Conservation (phyloP, 2,888 invertebrate species). For the Epistrophe eligans region DNA sequence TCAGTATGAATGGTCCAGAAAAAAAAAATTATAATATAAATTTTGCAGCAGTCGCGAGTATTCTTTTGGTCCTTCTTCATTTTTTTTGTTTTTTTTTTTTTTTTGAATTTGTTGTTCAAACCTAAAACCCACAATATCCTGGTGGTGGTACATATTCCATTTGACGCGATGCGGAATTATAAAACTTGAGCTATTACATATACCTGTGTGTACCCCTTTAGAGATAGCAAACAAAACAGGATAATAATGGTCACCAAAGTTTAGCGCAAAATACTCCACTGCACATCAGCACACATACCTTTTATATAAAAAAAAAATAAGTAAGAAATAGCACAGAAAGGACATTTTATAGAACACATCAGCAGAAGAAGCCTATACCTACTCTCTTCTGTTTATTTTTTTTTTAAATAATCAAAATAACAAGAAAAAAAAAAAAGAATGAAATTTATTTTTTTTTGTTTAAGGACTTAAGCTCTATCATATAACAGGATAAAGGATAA, state of each 20-base stretch:
- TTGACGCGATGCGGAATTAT: slow-evolving; percentile 69
- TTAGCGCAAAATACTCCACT: slow-evolving; percentile 61
- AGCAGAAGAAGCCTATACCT: slow-evolving; percentile 40
- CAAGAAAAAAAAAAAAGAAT: slow-evolving; percentile 23
- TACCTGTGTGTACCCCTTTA: slow-evolving; percentile 56
- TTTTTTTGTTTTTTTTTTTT: slow-evolving; percentile 1
- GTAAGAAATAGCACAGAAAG: slow-evolving; percentile 30
- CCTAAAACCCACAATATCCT: slow-evolving; percentile 13
- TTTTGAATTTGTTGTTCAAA: not conserved
- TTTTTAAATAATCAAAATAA: slow-evolving; percentile 60
- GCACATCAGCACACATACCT: slow-evolving; percentile 14
- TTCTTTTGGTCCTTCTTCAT: slow-evolving; percentile 37
- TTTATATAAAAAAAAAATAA: not conserved
- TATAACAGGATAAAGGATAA: slow-evolving; percentile 56
- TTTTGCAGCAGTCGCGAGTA: slow-evolving; percentile 33
- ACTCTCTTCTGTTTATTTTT: not conserved
- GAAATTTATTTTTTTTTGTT: slow-evolving; percentile 14
- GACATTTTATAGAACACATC: slow-evolving; percentile 54
- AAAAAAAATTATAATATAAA: slow-evolving; percentile 18
- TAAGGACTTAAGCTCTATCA: slow-evolving; percentile 49
- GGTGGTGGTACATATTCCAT: slow-evolving; percentile 31
- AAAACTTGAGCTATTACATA: slow-evolving; percentile 73
- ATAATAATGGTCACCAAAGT: slow-evolving; percentile 73
- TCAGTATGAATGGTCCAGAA: slow-evolving; percentile 17
- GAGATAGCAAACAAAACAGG: slow-evolving; percentile 70